Base-by-base conservation (phyloP, 2,888 invertebrate genomes). In the Linyphia triangularis region DNA sequence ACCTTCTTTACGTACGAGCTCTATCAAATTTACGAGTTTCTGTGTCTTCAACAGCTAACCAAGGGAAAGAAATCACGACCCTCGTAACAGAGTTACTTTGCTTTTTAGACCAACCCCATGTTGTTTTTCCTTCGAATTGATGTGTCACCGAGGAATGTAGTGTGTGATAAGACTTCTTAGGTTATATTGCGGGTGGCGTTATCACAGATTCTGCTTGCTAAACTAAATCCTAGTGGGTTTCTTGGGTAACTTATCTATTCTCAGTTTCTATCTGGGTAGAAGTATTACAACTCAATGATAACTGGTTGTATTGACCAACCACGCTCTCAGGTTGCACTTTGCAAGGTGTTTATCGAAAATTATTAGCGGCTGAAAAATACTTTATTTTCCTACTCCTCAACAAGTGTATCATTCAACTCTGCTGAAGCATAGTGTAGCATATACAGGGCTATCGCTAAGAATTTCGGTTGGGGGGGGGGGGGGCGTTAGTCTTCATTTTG, bases 221-320 rank as follows among this genome's bases (percentile, higher is more conserved):
- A 69, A 67, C 67, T 69, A 51, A 81, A 59, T 81, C 81, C 69
- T 69, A 51, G 51, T 81, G 69, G 57, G 65, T 19, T 81, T 81
- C 69, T 24, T 57, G 43, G 59, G 26, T 57, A 69, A 57, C 69
- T 81, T 81, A 81, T 81, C 81, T 81, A 19, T 22, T 13, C 19
- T 33, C 57, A 26, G 33, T 24, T 81, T 69, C 69, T 51, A 40
- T 69, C 24, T 51, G 37, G 57, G 69, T 51, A 51, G 59, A 81
- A 59, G 69, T 81, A 33, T 57, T 81, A 57, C 33, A 4, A 7
- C 33, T 51, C 16, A 19, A 13, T 59, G 69, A 81, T 81, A 81
- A 22, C 51, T 30, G 3, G 19, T n/a, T 33, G 37, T 51, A 77
- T 63, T 59, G 37, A 40, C 63, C 40, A 77, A 40, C 16, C 22